Conservation (phyloP, 35 echinoderm and acorn worm genomes). For the Lytechinus pictus region DNA sequence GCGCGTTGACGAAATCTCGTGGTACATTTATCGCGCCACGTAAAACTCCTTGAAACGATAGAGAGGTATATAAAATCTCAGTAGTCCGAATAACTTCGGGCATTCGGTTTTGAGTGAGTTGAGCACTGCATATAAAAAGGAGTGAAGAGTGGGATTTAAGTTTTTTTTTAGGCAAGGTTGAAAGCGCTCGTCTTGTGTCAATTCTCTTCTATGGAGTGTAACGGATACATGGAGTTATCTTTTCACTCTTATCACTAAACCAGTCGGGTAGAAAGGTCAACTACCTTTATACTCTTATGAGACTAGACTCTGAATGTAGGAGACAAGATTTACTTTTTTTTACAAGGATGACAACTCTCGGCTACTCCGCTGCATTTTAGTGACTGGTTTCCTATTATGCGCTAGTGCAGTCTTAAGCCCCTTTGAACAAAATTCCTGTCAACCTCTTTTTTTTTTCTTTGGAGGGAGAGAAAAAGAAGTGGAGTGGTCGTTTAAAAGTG, state of each 20-base stretch:
- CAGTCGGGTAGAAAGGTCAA: neutral
- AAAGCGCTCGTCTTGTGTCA: neutral
- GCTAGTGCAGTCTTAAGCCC: neutral
- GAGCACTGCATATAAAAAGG: neutral
- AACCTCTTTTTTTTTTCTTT: neutral
- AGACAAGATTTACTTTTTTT: slow-evolving; percentile 3
- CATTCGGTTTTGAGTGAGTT: neutral
- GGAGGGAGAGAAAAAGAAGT: neutral
- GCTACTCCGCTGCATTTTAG: neutral
- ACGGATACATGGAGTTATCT: slow-evolving; percentile 27
- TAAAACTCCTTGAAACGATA: neutral
- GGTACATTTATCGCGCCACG: neutral
- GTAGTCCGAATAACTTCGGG: neutral
- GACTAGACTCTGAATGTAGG: neutral
- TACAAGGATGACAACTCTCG: neutral
- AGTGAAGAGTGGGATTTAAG: neutral
- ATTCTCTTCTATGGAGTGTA: slow-evolving; percentile 14
- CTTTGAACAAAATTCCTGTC: neutral
- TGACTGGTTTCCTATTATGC: neutral
- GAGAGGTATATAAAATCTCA: neutral
- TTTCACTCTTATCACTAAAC: neutral
- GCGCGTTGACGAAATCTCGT: slow-evolving; percentile 8
- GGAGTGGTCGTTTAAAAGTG: neutral
- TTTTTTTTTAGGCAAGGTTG: neutral
- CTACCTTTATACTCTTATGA: neutral